A percentile compares a stretch with the other conserved stretches of the same genome.
Evolutionary conservation across 2,888 invertebrate species (phyloP).

Genomic region (Pandemis heparana): DNA sequence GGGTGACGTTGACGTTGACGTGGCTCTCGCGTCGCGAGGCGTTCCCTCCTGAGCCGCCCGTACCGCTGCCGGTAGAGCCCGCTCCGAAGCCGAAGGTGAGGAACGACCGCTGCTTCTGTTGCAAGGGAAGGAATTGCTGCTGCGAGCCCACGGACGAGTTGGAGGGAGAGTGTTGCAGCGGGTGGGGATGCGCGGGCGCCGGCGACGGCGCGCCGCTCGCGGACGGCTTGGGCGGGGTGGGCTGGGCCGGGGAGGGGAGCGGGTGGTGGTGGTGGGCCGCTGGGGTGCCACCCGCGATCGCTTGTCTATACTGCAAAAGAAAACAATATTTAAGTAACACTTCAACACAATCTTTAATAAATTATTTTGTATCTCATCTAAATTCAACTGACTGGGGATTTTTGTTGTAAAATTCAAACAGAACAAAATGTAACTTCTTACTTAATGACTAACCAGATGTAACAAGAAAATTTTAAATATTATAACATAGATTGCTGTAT

Average conservation of each 20-base stretch:
- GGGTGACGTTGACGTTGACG: constrained; percentile 98
- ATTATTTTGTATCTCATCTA: not conserved
- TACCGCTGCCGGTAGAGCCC: constrained; percentile 88
- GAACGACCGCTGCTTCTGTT: constrained; percentile 99
- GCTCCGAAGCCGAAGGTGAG: constrained; percentile 99
- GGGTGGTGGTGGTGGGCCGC: constrained; percentile 75
- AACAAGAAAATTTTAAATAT: not conserved
- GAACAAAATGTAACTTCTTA: not conserved
- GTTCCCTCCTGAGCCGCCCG: constrained; percentile 89
- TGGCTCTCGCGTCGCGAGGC: constrained; percentile 96
- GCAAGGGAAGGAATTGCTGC: constrained; percentile 88
- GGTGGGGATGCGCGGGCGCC: constrained; percentile 49
- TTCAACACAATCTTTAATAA: not conserved
- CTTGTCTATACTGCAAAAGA: constrained; percentile 93
- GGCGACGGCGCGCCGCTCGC: constrained; percentile 70
- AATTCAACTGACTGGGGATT: not conserved
- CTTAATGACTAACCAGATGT: not conserved
- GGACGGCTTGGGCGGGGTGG: constrained; percentile 88
- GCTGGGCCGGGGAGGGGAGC: constrained; percentile 84
- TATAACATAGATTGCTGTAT: not conserved
- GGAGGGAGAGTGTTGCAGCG: constrained; percentile 78
- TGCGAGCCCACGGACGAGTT: constrained; percentile 82
- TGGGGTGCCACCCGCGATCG: constrained; percentile 88
- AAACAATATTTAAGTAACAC: constrained; percentile 38
- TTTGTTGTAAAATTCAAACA: not conserved